Conservation (phyloP, 2,113 vertebrate species). For the Calypte anna region DNA sequence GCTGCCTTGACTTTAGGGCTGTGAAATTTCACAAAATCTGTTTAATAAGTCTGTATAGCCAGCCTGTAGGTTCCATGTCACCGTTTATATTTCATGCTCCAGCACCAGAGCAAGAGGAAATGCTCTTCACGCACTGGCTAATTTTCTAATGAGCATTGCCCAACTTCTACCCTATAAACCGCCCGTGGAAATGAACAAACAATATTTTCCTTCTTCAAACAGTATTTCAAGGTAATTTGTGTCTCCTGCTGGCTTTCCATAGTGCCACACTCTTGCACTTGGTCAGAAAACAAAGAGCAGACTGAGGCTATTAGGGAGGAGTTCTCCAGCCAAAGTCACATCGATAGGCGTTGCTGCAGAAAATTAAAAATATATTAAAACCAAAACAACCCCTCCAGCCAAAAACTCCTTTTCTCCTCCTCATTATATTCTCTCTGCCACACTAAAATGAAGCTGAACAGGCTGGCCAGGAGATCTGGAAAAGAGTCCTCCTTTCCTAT, state of each 20-base stretch:
- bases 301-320: neutral
- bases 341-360: neutral
- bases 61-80: neutral
- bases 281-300: slow-evolving; percentile 15
- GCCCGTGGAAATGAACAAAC: neutral
- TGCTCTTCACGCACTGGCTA: neutral
- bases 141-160: neutral
- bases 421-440: neutral
- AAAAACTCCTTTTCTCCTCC: neutral
- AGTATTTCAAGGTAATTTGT: slow-evolving; percentile 16
- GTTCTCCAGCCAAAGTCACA: slow-evolving; percentile 37
- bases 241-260: neutral
- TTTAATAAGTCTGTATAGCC: slow-evolving; percentile 38
- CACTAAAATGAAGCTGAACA: neutral
- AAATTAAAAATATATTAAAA: slow-evolving; percentile 33
- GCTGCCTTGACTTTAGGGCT: slow-evolving; percentile 13
- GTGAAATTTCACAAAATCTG: slow-evolving; percentile 47
- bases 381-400: neutral
- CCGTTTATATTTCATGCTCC: slow-evolving; percentile 24
- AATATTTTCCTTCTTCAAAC: neutral
- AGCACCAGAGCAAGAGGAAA: neutral
- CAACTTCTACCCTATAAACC: neutral
- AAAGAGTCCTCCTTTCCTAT: neutral
- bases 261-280: neutral
- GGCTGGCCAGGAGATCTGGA: neutral